Conservation (phyloP, 2,888 invertebrate genomes). For the Drosophila kanekoi region DNA sequence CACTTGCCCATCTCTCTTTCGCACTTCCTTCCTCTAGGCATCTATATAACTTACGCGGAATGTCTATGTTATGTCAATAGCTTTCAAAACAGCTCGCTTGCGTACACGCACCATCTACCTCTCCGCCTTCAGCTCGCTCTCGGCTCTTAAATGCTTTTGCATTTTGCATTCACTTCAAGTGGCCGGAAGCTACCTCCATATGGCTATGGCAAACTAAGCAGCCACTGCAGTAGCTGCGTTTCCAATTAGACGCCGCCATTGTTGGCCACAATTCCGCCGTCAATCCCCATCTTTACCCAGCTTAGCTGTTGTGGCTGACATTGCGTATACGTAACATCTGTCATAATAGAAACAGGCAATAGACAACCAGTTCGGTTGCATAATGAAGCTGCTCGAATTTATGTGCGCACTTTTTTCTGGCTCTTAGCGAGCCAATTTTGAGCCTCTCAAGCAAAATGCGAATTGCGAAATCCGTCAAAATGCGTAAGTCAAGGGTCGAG, state of each 20-base stretch:
- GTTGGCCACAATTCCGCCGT: neutral
- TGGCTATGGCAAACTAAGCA: constrained; percentile 16
- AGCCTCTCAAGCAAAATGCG: constrained; percentile 13
- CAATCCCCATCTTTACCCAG: neutral
- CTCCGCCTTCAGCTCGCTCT: neutral
- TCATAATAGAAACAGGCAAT: constrained; percentile 7
- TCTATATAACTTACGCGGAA: neutral
- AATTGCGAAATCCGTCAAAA: constrained; percentile 2
- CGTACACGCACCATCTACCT: neutral
- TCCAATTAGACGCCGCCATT: too few species aligned
- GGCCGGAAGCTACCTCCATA: constrained; percentile 35
- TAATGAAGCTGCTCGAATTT: constrained; percentile 30
- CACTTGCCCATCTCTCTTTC: neutral
- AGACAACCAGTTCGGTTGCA: neutral
- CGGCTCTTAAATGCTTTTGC: constrained; percentile 25
- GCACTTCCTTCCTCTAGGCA: neutral
- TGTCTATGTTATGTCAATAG: neutral
- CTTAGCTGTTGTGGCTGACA: neutral
- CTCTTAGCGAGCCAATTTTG: constrained; percentile 29
- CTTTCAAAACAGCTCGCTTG: neutral
- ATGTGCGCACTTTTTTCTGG: constrained; percentile 21
- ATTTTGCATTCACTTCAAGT: constrained; percentile 48
- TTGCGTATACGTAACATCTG: constrained; percentile 40
- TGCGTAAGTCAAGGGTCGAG: neutral
- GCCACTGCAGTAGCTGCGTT: constrained; percentile 4